These are phyloP conservation scores for Uloborus plumipes DNA, from an alignment of 2,888 invertebrate genomes.

Conservation along the genomic window DNA sequence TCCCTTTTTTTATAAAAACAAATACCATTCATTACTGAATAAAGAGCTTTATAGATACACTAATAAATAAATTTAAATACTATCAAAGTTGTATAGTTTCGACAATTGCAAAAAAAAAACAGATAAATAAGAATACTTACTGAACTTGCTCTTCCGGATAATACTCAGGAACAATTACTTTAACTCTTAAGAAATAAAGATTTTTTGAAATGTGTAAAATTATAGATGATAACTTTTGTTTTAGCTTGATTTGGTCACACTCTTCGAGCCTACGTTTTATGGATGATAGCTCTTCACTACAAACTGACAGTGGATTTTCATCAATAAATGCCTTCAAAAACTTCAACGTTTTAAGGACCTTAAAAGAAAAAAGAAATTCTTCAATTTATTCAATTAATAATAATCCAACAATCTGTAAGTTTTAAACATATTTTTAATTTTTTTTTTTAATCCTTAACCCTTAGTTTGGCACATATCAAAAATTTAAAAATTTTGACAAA, in stretches of 20 bases:
- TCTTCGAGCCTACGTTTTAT: constrained; percentile 74
- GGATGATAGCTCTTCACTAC: constrained; percentile 79
- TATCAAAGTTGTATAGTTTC: no score
- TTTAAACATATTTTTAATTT: not conserved
- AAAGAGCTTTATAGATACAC: no score
- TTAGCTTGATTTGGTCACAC: constrained; percentile 77
- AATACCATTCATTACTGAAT: no score
- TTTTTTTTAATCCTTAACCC: not conserved
- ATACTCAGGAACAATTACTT: constrained; percentile 77
- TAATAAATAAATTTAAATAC: no score
- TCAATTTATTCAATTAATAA: not conserved
- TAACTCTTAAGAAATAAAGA: constrained; percentile 77
- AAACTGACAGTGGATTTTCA: constrained; percentile 81
- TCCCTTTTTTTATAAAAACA: no score
- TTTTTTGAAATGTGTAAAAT: constrained; percentile 76
- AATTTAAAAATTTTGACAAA: no score
- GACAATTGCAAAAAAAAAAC: no score
- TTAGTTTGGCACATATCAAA: no score
- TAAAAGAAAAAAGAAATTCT: constrained; percentile 55
- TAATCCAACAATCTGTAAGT: not conserved
- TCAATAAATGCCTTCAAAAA: constrained; percentile 79
- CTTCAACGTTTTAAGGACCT: constrained; percentile 76
- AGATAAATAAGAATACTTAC: constrained; percentile 70
- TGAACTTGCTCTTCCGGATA: constrained; percentile 76
- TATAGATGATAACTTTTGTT: constrained; percentile 78